Evolutionary conservation across 2,888 invertebrate species (phyloP).

Genomic region (Lomographa bimaculata): DNA sequence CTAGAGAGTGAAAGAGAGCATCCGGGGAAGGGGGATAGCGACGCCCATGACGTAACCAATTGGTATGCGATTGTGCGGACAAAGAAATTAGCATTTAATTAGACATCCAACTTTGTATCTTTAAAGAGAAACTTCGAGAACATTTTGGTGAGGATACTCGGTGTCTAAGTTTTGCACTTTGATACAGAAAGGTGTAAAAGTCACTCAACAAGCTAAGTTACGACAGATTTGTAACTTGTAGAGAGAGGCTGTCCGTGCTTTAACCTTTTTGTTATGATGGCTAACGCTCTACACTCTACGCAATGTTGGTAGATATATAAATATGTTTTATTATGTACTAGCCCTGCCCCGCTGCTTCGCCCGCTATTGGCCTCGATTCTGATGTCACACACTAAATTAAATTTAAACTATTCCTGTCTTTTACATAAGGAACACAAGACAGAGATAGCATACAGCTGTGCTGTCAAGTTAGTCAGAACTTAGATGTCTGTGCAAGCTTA

Average conservation of each 20-base stretch:
- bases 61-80: slow-evolving; percentile 66
- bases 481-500: too few relatives aligned
- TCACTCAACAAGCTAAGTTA: slow-evolving; percentile 8
- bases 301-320: too few relatives aligned
- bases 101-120: slow-evolving; percentile 31
- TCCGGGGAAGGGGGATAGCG: slow-evolving; percentile 37
- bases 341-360: too few relatives aligned
- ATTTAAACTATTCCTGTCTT: too few relatives aligned
- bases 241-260: neutral
- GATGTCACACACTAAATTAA: too few relatives aligned
- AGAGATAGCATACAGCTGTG: too few relatives aligned
- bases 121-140: slow-evolving; percentile 21
- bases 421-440: too few relatives aligned
- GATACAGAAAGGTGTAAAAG: slow-evolving; percentile 11
- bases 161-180: slow-evolving; percentile 2
- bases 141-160: slow-evolving; percentile 11
- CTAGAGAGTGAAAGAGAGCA: slow-evolving; percentile 38
- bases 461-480: too few relatives aligned
- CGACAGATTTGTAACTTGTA: slow-evolving; percentile 7
- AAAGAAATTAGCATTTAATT: slow-evolving; percentile 57
- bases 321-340: too few relatives aligned
- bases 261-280: too few relatives aligned
- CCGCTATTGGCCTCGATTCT: too few relatives aligned
- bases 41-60: slow-evolving; percentile 71
- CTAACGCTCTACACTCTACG: too few relatives aligned